Evolutionary conservation across 2,113 vertebrate genomes (phyloP).

Genomic region (Eudyptes chrysolophus): DNA sequence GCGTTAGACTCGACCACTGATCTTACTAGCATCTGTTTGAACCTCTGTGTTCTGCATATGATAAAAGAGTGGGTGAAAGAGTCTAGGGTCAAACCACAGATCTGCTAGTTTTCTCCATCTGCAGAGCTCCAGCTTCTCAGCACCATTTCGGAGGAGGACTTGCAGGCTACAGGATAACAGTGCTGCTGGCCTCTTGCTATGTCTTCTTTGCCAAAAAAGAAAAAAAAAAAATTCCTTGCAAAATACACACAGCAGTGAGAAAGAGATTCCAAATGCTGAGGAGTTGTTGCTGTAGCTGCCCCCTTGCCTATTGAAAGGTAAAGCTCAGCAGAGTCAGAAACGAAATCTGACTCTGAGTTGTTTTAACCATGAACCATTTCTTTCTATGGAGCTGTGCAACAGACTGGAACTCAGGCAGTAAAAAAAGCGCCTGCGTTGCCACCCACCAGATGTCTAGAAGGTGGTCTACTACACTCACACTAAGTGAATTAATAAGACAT

Average conservation of each 20-base stretch:
- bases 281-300: not conserved
- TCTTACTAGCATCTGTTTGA: not conserved
- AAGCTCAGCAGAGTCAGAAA: slow-evolving; percentile 17
- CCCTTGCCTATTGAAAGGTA: not conserved
- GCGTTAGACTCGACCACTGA: rapidly evolving
- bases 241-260: not conserved
- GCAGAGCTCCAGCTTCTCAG: not conserved
- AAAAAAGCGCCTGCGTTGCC: slow-evolving; percentile 19
- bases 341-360: not conserved
- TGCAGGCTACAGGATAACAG: not conserved
- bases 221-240: not conserved
- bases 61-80: not conserved
- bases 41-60: not conserved
- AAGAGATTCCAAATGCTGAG: not conserved
- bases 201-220: not conserved
- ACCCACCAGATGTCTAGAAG: slow-evolving; percentile 37
- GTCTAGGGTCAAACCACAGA: not conserved
- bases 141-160: not conserved
- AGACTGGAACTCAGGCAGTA: slow-evolving; percentile 37
- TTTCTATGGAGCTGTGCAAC: slow-evolving; percentile 25
- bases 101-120: not conserved
- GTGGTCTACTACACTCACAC: not conserved
- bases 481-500: not conserved
- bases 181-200: not conserved
- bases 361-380: slow-evolving; percentile 33